Evolutionary conservation across 2,113 vertebrate genomes (phyloP), one percentile per base, ranked within the genome.

Genomic region (Burhinus oedicnemus): DNA sequence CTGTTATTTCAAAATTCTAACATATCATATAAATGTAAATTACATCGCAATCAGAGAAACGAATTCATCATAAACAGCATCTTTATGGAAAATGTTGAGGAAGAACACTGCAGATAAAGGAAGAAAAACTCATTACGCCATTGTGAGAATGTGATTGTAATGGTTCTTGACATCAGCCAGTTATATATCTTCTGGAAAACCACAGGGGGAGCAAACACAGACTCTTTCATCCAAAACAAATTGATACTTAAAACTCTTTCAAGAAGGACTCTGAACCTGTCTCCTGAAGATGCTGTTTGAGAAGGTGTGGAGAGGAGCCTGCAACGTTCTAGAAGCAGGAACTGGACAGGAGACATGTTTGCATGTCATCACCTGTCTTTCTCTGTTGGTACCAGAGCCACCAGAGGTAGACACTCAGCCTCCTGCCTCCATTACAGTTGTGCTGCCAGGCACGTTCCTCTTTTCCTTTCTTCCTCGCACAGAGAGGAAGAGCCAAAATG

Each of bases 11-110:
- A 72, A 25, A 91, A 81, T 82, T 36, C 49, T 79, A 82, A n/a
- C 40, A 32, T 86, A 81, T 20, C 74, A 61, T 83, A 91, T 68
- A 95, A 95, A 96, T 94, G 66, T 92, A 96, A 96, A 97, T 90
- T 86, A 62, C 65, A 74, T 74, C 1, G 58, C 69, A 97, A 93
- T 95, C 92, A 93, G 76, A 81, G 25, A 60, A 92, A 83, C 57
- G n/a, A 77, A 94, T 97, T 95, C 47, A 89, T 94, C 84, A 83
- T 87, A 94, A 96, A 77, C 54, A 87, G 13, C 12, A 5, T 92
- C 49, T 95, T 91, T 91, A 87, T 57, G 54, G 95, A 78, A 97
- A 96, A 68, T 18, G 7, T 64, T 70, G 72, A 78, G 79, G 58
- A 91, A 36, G 87, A 93, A 69, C 47, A 57, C 27, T 76, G 78